Base-by-base conservation (phyloP, 2,797 vertebrate species). In the Pseudomugil tenellus region DNA sequence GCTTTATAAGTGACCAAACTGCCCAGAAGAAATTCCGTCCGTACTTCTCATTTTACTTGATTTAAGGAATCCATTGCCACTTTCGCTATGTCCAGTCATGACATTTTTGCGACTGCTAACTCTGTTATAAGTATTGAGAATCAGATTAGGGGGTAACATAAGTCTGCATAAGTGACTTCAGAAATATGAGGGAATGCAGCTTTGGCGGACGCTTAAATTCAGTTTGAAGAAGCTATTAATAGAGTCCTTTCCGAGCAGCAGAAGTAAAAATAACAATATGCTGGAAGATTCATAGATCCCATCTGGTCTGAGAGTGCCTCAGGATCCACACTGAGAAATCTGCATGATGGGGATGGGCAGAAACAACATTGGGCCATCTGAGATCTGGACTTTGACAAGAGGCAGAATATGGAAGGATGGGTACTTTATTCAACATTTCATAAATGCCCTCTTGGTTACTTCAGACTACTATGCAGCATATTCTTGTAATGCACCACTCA, bases 261-360 rank as follows among this genome's bases (percentile, higher is more conserved):
- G 17, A 67, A 41, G 41, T 55, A 32, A 28, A 53, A 51, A 41
- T 12, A 57, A 79, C 52, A 64, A 62, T 41, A 77, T 57, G 66
- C 75, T 69, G 37, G 6, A 69, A 65, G 74, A 53, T 67, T 76
- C 66, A 64, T 41, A 72, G 34, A 74, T 75, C 52, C 77, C 77
- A 78, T 80, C 81, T 84, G 80, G 80, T 53, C 49, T 52, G 39
- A 57, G 28, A 72, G 58, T 4, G 0, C 54, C 43, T 48, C 70
- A 26, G 49, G 49, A 52, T 52, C 25, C 63, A 58, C 57, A n/a
- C 68, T 21, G 25, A 63, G 76, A 63, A 46, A 65, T 39, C 64
- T 57, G 56, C 34, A 70, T 55, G 52, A 74, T 66, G 57, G 32
- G 48, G 60, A 14, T 21, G 58, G 4, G 58, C 67, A 64, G 57